phyloP scores from a whole-genome alignment of 2,113 vertebrate species.

The Apeltes quadracus region DNA sequence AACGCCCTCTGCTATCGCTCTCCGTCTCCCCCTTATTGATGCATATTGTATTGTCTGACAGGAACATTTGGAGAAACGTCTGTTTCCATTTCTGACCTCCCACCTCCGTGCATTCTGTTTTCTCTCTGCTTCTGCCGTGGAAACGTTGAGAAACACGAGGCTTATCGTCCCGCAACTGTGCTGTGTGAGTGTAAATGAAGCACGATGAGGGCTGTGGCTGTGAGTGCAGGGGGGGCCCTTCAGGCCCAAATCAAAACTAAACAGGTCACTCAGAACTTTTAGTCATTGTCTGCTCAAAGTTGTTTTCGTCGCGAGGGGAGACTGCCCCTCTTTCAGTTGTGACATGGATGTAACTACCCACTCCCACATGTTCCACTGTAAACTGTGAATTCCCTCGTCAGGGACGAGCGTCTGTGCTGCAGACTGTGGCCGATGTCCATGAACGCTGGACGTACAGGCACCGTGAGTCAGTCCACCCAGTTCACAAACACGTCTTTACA shows the following conservation, averaged over 20 bases:
- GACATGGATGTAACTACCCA: slow-evolving; percentile 59
- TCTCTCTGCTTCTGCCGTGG: slow-evolving; percentile 30
- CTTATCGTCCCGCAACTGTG: neutral
- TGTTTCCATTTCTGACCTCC: slow-evolving; percentile 27
- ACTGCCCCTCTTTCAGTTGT: slow-evolving; percentile 43
- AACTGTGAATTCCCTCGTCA: slow-evolving; percentile 61
- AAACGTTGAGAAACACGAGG: slow-evolving; percentile 19
- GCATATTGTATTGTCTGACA: slow-evolving; percentile 48
- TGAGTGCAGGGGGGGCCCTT: slow-evolving; percentile 50
- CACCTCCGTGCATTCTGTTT: slow-evolving; percentile 13
- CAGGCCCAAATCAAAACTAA: slow-evolving; percentile 57
- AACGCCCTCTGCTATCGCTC: slow-evolving; percentile 27
- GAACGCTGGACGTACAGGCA: slow-evolving; percentile 47
- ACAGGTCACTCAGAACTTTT: slow-evolving; percentile 49
- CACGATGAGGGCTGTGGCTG: neutral
- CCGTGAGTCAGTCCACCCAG: slow-evolving; percentile 33
- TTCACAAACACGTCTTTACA: slow-evolving; percentile 41
- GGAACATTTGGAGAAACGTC: slow-evolving; percentile 25
- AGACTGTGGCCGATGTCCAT: slow-evolving; percentile 37
- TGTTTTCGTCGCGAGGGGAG: slow-evolving; percentile 7
- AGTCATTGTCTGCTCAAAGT: slow-evolving; percentile 28
- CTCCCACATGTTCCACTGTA: slow-evolving; percentile 65
- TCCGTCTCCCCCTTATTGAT: slow-evolving; percentile 37
- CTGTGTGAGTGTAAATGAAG: neutral
- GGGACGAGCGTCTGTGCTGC: slow-evolving; percentile 41